A percentile compares a stretch with the other conserved stretches of the same genome.
phyloP scores from a whole-genome alignment of 2,888 invertebrate species.

The Drosophila suboccidentalis region DNA sequence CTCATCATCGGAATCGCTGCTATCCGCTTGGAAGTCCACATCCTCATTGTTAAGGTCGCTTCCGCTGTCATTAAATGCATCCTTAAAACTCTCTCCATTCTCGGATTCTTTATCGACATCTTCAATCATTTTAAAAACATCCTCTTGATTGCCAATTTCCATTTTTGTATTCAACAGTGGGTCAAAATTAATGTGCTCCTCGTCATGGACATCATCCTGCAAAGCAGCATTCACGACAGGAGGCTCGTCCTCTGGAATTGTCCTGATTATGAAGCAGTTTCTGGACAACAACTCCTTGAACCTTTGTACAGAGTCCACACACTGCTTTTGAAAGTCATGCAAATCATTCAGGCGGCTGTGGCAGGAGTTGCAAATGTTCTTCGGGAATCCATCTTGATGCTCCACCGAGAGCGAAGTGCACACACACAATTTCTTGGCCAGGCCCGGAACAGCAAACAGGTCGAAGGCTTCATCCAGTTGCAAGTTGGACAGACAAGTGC shows the following conservation, averaged over 20 bases:
- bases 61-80: constrained; percentile 44
- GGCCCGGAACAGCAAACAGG: constrained; percentile 75
- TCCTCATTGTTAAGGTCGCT: constrained; percentile 55
- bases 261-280: constrained; percentile 22
- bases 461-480: constrained; percentile 63
- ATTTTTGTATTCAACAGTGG: constrained; percentile 79
- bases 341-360: constrained; percentile 76
- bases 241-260: neutral
- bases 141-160: constrained; percentile 82
- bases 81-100: constrained; percentile 42
- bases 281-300: constrained; percentile 70
- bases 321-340: constrained; percentile 80
- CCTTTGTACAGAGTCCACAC: constrained; percentile 75
- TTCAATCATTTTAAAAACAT: constrained; percentile 82
- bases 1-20: constrained; percentile 70
- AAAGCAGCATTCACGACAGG: neutral
- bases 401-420: constrained; percentile 82
- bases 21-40: constrained; percentile 56
- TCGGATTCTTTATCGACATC: constrained; percentile 74
- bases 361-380: constrained; percentile 75
- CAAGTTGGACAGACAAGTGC: constrained; percentile 77
- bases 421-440: constrained; percentile 79
- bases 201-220: constrained; percentile 60
- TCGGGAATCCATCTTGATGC: constrained; percentile 81
- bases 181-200: constrained; percentile 76